Percentiles rank a stretch among this genome's conserved stretches.
Evolutionary conservation across 2,797 vertebrate species (phyloP).

Genomic region (Gobionotothen gibberifrons): DNA sequence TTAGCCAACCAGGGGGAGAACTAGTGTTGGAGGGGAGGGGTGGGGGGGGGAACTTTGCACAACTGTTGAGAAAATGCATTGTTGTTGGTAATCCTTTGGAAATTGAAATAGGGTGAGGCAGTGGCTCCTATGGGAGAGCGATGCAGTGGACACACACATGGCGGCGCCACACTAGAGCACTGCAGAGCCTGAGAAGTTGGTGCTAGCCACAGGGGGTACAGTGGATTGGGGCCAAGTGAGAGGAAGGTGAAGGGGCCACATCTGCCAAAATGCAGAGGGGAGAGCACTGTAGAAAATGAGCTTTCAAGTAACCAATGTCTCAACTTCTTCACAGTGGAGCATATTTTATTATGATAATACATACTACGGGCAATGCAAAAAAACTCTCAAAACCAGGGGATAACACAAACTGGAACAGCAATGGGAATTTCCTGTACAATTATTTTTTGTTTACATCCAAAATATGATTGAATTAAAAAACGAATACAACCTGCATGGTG

Average conservation of each 20-base stretch:
- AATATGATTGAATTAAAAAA: conserved; percentile 6
- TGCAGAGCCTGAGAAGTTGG: conserved; percentile 59
- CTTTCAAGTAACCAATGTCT: conserved; percentile 52
- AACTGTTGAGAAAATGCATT: conserved; percentile 75
- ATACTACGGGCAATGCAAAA: neutral
- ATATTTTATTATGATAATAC: conserved; percentile 34
- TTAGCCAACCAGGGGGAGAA: conserved; percentile 45
- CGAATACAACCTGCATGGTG: conserved; percentile 4
- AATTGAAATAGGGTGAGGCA: conserved; percentile 71
- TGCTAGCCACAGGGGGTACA: conserved; percentile 44
- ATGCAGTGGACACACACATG: conserved; percentile 62
- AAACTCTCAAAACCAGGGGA: neutral
- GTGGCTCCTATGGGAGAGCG: conserved; percentile 43
- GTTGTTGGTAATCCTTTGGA: conserved; percentile 78
- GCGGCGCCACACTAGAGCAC: conserved; percentile 38
- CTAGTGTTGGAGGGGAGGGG: conserved; percentile 35
- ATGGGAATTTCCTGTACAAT: neutral
- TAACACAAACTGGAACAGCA: neutral
- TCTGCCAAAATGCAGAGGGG: conserved; percentile 57
- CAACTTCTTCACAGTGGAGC: conserved; percentile 34
- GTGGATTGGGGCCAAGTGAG: conserved; percentile 50
- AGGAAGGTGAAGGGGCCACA: conserved; percentile 59
- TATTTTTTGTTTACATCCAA: conserved; percentile 3
- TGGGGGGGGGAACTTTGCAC: conserved; percentile 71
- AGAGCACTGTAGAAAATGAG: conserved; percentile 41